Base-by-base conservation (phyloP, 2,888 invertebrate genomes). In the Cinara cedri region DNA sequence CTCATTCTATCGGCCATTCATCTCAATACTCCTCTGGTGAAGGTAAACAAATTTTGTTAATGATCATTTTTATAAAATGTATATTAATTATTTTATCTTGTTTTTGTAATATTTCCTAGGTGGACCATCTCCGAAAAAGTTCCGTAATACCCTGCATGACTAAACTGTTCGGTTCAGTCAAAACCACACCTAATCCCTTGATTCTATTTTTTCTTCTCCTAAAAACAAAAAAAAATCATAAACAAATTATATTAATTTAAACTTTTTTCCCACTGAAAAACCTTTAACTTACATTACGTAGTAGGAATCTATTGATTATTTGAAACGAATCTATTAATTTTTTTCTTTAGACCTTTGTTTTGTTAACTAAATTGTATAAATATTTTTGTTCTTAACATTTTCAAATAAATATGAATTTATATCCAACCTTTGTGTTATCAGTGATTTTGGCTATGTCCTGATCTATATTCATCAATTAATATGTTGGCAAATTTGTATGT, bases 91-190 rank as follows among this genome's bases (percentile, higher is more conserved):
- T 55, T 21, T 55, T 44, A 21, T 55, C 54, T 63, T 14, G 0
- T 62, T 14, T 14, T 65, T 66, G n/a, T 66, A 34, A 1, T 57
- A 57, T 78, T 70, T 70, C 62, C 60, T 78, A n/a, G 78, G 78
- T 19, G 78, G 89, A 62, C 90, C 90, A 83, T 86, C 89, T 83
- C 88, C 92, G 87, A 97, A 97, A 88, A 91, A 96, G 87, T 91
- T 96, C 86, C 89, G 90, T 78, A 96, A 96, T 86, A 92, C 93
- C 82, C 93, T 87, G 93, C 94, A 91, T 94, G 94, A 93, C 87
- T 75, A 75, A 76, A 71, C 42, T 70, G 70, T 78, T 78, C 24
- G 70, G 21, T 60, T 57, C n/a, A 51, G 78, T 34, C 21, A 16
- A 78, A 49, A 78, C 70, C 78, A 70, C 66, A 57, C 74, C n/a